These are phyloP conservation scores for Oryzias melastigma DNA, from an alignment of 2,113 vertebrate genomes.

Conservation along the genomic window DNA sequence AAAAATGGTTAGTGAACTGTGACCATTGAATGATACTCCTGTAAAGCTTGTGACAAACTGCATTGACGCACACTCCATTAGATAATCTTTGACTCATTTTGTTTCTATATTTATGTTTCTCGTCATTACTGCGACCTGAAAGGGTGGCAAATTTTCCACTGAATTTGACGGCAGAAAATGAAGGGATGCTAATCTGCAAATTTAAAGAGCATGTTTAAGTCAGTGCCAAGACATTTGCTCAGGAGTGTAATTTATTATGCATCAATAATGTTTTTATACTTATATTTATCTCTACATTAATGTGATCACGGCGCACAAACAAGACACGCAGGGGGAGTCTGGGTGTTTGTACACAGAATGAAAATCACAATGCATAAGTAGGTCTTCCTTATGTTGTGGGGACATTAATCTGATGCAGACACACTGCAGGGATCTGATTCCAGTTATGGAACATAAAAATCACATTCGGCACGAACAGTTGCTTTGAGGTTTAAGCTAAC, in stretches of 20 bases:
- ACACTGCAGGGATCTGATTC: background rate
- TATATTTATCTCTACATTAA: slow-evolving; percentile 41
- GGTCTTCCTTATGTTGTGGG: slow-evolving; percentile 13
- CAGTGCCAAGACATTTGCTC: slow-evolving; percentile 57
- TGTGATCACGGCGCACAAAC: slow-evolving; percentile 37
- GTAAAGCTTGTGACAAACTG: slow-evolving; percentile 66
- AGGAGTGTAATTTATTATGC: slow-evolving; percentile 55
- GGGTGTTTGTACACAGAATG: slow-evolving; percentile 42
- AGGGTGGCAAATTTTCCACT: slow-evolving; percentile 56
- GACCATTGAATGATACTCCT: slow-evolving; percentile 49
- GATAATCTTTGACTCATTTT: slow-evolving; percentile 72
- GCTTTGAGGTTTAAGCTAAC: background rate
- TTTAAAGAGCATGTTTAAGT: slow-evolving; percentile 69
- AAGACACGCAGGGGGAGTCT: slow-evolving; percentile 34
- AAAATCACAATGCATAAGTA: slow-evolving; percentile 6
- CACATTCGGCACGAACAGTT: background rate
- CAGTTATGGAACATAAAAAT: background rate
- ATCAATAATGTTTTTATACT: slow-evolving; percentile 37
- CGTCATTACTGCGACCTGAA: slow-evolving; percentile 58
- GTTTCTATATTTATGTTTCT: slow-evolving; percentile 69
- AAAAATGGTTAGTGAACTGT: slow-evolving; percentile 44
- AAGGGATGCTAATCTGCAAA: slow-evolving; percentile 65
- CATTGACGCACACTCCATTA: slow-evolving; percentile 66
- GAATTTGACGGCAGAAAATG: slow-evolving; percentile 55
- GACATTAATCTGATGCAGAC: slow-evolving; percentile 1